Conservation (phyloP, 2,888 invertebrate species). For the Drosophila ustulata region DNA sequence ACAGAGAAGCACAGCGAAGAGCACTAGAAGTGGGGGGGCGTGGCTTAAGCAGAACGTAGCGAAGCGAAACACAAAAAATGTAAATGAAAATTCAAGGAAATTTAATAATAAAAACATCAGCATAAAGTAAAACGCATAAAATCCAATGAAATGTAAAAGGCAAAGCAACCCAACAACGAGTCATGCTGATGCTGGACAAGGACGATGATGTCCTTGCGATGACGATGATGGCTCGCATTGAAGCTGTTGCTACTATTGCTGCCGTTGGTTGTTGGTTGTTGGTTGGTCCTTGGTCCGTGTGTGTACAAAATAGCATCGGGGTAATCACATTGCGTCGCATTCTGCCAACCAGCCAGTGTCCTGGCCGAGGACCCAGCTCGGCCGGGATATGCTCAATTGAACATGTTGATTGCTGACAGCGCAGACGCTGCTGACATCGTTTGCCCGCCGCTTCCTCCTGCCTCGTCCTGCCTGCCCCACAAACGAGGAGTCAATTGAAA, state of each 20-base stretch:
- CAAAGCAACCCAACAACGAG: slow-evolving; percentile 30
- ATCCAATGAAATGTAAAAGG: slow-evolving; percentile 81
- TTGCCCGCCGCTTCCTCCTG: not conserved
- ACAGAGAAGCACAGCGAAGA: slow-evolving; percentile 28
- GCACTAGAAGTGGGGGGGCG: not conserved
- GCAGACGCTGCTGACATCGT: slow-evolving; percentile 34
- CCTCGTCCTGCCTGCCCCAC: not conserved
- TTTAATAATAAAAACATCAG: slow-evolving; percentile 82
- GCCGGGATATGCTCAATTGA: slow-evolving; percentile 79
- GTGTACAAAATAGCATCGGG: slow-evolving; percentile 69
- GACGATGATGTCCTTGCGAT: slow-evolving; percentile 36
- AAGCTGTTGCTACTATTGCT: not conserved
- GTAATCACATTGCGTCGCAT: slow-evolving; percentile 74
- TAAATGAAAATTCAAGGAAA: slow-evolving; percentile 79
- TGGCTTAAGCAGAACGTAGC: slow-evolving; percentile 46
- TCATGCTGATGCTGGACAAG: slow-evolving; percentile 50
- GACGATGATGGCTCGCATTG: slow-evolving; percentile 1
- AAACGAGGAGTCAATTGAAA: slow-evolving; percentile 82
- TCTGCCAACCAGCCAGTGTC: slow-evolving; percentile 47
- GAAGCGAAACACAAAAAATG: slow-evolving; percentile 60
- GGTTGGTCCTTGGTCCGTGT: slow-evolving; percentile 37
- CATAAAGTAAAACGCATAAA: slow-evolving; percentile 81
- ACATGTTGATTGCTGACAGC: slow-evolving; percentile 80
- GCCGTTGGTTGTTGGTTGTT: slow-evolving; percentile 7
- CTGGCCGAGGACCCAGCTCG: slow-evolving; percentile 34